Evolutionary conservation across 2,113 vertebrate species (phyloP), one percentile per base, ranked within the genome.

Genomic region (Meleagris gallopavo): DNA sequence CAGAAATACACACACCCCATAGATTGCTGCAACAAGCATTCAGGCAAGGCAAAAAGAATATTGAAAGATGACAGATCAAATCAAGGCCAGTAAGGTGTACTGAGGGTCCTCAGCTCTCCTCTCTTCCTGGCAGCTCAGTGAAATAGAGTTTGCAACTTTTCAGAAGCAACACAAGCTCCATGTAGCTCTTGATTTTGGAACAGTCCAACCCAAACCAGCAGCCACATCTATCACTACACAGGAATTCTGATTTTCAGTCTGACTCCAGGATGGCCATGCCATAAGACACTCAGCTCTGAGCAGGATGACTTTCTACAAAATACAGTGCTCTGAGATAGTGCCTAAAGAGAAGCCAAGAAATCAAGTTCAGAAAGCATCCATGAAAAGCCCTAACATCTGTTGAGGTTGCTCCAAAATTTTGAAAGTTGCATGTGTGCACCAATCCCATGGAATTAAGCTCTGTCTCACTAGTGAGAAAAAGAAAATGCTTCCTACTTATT

Each of bases 1-100:
- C 83, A 41, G 72, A 81, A 78, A 74, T 34, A 92, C n/a, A 90
- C 62, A 20, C 80, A 88, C 86, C 94, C 83, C 88, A 43, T 43
- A 2, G 83, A 58, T 62, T 88, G 80, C 83, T 83, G 76, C 61
- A 75, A 64, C 50, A n/a, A 71, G 52, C 11, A 6, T 60, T n/a
- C 38, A 34, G 73, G 80, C 80, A 71, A 74, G 90, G 52, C 77
- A 64, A 27, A 13, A 83, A 32, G 50, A 41, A 74, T 32, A 38
- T 3, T 54, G 71, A 82, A 21, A 38, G 52, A 45, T 1, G 14
- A 8, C 5, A 32, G 83, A 80, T 16, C 7, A 34, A 71, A 54
- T 32, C 90, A 54, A 71, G 85, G 48, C 25, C 62, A 29, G 21
- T 13, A 16, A 7, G 1, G 62, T 18, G 66, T 58, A 83, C 38